Evolutionary conservation across 2,797 vertebrate genomes (phyloP), one percentile per base, ranked within the genome.

Genomic region (Danio jaintianensis): DNA sequence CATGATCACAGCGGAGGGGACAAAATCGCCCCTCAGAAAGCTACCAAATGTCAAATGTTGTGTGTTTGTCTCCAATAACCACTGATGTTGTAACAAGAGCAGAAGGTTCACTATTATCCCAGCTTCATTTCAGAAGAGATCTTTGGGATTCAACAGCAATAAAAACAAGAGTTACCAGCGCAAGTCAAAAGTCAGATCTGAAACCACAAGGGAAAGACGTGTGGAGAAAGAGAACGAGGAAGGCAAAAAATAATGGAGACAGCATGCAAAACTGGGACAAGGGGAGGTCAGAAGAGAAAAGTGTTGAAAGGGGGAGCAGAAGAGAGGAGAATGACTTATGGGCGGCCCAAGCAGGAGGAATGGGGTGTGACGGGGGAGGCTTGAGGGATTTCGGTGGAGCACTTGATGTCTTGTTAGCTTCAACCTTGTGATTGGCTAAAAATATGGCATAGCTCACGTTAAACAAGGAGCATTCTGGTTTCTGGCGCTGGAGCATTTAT

Each of bases 401-500:
- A 69, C 53, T 78, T 78, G 75, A 69, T 70, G 55, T 61, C 78
- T 80, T 74, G 69, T 74, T 73, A 74, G 48, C 36, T 59, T 55
- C 22, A 55, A 66, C 69, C 78, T 64, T 47, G 42, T 20, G 52
- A 74, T 42, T 64, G 66, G 52, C 9, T 74, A 74, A 74, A 74
- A 78, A 70, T 78, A 78, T 70, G n/a, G n/a, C 55, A 40, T 16
- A 59, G 66, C 43, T 70, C 45, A 61, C 74, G 71, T 58, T 0
- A 53, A 66, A 74, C 79, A 80, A 15, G 70, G 43, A 50, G n/a
- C 71, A 80, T 42, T 74, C 50, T 18, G 70, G 50, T 47, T 48
- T 38, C 42, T 58, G 61, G 42, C 61, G 52, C 22, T 43, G 36
- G 29, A 61, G 29, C 55, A 78, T 78, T 78, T 69, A 78, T 78